A percentile compares a stretch with the other conserved stretches of the same genome.
Evolutionary conservation across 1,140 invertebrate species (phyloP).

Genomic region (Mamestra configurata): DNA sequence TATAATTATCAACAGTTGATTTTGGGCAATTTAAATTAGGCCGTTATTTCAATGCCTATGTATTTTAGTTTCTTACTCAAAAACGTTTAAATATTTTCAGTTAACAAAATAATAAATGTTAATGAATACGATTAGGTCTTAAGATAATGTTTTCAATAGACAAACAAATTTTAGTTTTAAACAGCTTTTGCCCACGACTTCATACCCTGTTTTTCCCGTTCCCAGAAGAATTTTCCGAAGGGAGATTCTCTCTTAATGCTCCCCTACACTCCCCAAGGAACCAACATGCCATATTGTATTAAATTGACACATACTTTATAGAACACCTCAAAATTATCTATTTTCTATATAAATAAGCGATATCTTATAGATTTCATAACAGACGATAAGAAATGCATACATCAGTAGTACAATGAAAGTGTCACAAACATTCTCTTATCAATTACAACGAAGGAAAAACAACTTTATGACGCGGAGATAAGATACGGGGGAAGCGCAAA

Average conservation of each 20-base stretch:
- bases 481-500: conserved; percentile 13
- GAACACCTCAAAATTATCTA: neutral
- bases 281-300: neutral
- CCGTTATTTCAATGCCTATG: neutral
- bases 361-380: conserved; percentile 28
- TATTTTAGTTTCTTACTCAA: too few relatives aligned
- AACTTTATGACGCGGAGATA: conserved; percentile 27
- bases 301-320: neutral
- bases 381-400: conserved; percentile 33
- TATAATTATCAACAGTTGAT: neutral
- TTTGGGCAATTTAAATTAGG: neutral
- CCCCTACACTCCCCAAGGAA: too few relatives aligned
- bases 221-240: too few relatives aligned
- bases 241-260: too few relatives aligned
- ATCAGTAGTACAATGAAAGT: conserved; percentile 25
- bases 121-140: neutral
- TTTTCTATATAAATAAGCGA: neutral
- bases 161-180: neutral
- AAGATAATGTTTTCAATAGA: neutral
- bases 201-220: too few relatives aligned
- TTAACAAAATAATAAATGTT: neutral
- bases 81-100: too few relatives aligned
- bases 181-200: too few relatives aligned
- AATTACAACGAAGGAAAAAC: conserved; percentile 25
- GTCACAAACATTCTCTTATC: conserved; percentile 18